These are phyloP conservation scores for Troides aeacus DNA, from an alignment of 2,888 invertebrate genomes.

Conservation along the genomic window DNA sequence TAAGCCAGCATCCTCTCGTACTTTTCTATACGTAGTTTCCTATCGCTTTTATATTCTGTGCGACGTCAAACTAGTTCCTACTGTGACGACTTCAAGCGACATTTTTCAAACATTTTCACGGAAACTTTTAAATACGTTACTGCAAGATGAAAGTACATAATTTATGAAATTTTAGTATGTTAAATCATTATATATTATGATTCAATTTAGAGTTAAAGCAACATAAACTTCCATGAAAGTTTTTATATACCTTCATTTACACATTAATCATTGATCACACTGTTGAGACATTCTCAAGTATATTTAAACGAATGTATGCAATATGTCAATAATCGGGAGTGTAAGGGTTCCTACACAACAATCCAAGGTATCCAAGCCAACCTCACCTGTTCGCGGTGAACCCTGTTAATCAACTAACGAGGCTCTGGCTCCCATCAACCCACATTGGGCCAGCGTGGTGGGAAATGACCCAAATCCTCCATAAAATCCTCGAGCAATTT, in stretches of 20 bases:
- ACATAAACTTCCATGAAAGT: not conserved
- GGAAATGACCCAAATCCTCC: no score
- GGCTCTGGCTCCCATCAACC: no score
- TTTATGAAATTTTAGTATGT: not conserved
- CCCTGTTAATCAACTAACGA: no score
- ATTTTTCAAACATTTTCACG: not conserved
- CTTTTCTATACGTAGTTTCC: conserved; percentile 12
- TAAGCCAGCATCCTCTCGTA: conserved; percentile 45
- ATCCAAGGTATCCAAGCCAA: no score
- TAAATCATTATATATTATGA: not conserved
- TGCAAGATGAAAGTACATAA: not conserved
- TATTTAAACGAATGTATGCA: no score
- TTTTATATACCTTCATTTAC: not conserved
- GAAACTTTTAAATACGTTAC: not conserved
- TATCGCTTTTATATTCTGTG: conserved; percentile 10
- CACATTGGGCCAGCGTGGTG: no score
- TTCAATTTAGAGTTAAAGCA: not conserved
- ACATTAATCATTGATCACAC: not conserved
- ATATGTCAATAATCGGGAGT: no score
- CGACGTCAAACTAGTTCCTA: conserved; percentile 13
- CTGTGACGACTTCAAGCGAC: not conserved
- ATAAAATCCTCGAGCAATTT: no score
- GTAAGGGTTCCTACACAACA: no score
- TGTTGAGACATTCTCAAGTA: not conserved
- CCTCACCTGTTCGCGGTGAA: no score